Evolutionary conservation across 2,888 invertebrate genomes (phyloP), one percentile per base, ranked within the genome.

Genomic region (Caenorhabditis plicata): DNA sequence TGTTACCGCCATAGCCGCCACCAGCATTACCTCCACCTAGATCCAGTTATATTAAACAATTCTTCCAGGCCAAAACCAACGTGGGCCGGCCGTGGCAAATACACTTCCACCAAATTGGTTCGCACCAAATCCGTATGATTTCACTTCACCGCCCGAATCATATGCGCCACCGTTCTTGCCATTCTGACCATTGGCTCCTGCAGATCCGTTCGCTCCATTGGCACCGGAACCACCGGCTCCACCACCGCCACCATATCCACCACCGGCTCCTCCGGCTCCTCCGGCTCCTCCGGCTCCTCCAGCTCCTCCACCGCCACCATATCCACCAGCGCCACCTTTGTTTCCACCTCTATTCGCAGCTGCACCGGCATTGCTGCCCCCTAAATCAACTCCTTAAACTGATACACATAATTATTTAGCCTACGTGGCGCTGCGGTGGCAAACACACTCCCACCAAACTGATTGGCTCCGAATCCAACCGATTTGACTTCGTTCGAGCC

Each of bases 401-500:
- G n/a, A n/a, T n/a, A n/a, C n/a, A n/a, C n/a, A n/a, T n/a, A n/a
- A n/a, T n/a, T n/a, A n/a, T n/a, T n/a, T n/a, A n/a, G n/a, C n/a
- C n/a, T n/a, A n/a, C n/a, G n/a, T n/a, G n/a, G n/a, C n/a, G n/a
- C 13, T 13, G 29, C 7, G 29, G 29, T 27, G 7, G 41, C 49
- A 27, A 49, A 44, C 5, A 55, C 49, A 45, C 49, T 49, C 15
- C 26, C 49, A 45, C 55, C 55, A 29, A 39, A 43, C 17, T 39
- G 39, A 4, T 40, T 20, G 4, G 32, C 56, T 23, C 57, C 58
- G 13, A 58, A 44, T n/a, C 32, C 58, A 22, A 44, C 45, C 23
- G 58, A 58, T 31, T 49, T 48, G 19, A 58, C 52, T 45, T 58
- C 58, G 15, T 44, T 32, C 32, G 26, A 8, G 5, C 33, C 11